Evolutionary conservation across 2,113 vertebrate genomes (phyloP).

Genomic region (Danionella cerebrum): DNA sequence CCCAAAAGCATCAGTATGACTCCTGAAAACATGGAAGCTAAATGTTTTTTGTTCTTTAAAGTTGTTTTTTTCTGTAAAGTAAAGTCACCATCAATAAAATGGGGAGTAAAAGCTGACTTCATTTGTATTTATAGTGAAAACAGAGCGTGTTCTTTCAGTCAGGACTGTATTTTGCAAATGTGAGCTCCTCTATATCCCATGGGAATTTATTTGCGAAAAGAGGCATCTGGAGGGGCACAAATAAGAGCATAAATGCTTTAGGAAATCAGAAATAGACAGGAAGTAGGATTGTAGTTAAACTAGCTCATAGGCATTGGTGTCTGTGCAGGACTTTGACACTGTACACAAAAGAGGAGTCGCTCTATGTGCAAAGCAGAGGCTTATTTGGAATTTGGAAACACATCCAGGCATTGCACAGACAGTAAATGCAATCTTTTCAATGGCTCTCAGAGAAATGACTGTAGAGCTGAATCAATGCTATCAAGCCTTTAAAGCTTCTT

Average conservation of each 20-base stretch:
- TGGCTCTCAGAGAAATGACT: neutral
- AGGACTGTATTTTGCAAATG: conserved; percentile 25
- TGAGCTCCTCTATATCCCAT: conserved; percentile 41
- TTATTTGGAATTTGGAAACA: conserved; percentile 5
- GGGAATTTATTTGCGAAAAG: conserved; percentile 33
- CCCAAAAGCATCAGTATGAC: too few relatives aligned
- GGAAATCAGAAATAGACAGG: neutral
- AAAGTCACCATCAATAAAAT: too few relatives aligned
- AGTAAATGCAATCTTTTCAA: neutral
- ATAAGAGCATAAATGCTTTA: conserved; percentile 25
- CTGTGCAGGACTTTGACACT: neutral
- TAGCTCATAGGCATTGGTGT: neutral
- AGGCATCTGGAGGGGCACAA: conserved; percentile 17
- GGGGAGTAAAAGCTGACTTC: neutral
- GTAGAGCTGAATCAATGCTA: conserved; percentile 9
- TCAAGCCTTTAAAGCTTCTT: conserved; percentile 35
- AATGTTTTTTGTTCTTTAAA: too few relatives aligned
- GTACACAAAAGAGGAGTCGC: neutral
- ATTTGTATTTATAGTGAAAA: conserved; percentile 4
- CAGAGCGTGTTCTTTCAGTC: neutral
- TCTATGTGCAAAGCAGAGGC: neutral
- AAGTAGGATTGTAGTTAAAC: neutral
- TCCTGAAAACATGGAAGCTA: too few relatives aligned
- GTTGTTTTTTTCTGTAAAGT: neutral
- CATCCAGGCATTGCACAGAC: neutral